Base-by-base conservation (phyloP, 2,888 invertebrate genomes). In the Agrochola circellaris region DNA sequence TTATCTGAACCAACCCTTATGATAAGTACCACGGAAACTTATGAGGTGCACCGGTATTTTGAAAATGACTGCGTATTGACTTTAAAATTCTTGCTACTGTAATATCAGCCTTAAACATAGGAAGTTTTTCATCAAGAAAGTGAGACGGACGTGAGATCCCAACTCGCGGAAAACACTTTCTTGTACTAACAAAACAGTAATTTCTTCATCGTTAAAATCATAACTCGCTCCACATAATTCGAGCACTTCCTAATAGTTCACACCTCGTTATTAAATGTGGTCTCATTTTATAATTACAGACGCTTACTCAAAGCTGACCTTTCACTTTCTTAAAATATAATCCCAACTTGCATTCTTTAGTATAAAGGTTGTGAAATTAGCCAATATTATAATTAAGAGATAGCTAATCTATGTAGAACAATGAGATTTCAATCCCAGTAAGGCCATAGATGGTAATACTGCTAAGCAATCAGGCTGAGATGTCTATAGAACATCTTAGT, bases 271-370 rank as follows among this genome's bases (percentile, higher is more conserved):
- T 60, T 74, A 73, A 83, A 77, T 66, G 80, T 84, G 87, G 71
- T 82, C 85, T 88, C 87, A 85, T 87, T 86, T 79, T 74, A 82
- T 70, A 79, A 87, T 77, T 88, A 83, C 84, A 81, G 77, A 68
- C 86, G 85, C 77, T 81, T 86, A 79, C 79, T 81, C 83, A 81
- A 85, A 88, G 72, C 75, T 77, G 75, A 81, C 88, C 87, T 87
- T 87, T 87, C 83, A 85, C 80, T 83, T 85, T 79, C 71, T 66
- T 79, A 71, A 34, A 77, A 87, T 81, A 85, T 80, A 77, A 84
- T 82, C 79, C 75, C 82, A 68, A 75, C 70, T 65, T 54, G 74
- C 79, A 83, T 84, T 84, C 85, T 80, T 80, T 69, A 75, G 56
- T 54, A 58, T 73, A 75, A 80, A 84, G 82, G 80, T 84, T 86